Evolutionary conservation across 2,888 invertebrate genomes (phyloP).

Genomic region (Busseola fusca): DNA sequence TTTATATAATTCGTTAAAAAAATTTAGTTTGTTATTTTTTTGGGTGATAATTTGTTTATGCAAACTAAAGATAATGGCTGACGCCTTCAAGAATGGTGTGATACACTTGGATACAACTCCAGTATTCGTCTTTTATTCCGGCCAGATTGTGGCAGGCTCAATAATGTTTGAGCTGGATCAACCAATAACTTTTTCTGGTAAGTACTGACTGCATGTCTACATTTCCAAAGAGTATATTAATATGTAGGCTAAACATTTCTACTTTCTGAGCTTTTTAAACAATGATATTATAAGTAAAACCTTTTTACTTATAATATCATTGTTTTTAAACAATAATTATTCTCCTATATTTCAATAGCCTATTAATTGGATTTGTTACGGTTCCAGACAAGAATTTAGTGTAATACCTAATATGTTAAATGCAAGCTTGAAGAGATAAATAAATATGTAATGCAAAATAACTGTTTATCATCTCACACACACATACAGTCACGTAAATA

Average conservation of each 20-base stretch:
- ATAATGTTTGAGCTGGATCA: conserved; percentile 69
- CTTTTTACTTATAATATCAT: too few relatives aligned
- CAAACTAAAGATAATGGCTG: conserved; percentile 51
- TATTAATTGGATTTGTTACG: background rate
- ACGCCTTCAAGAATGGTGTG: conserved; percentile 66
- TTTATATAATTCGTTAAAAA: background rate
- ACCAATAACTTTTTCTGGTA: conserved; percentile 71
- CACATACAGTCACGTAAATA: too few relatives aligned
- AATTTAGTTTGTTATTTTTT: conserved; percentile 7
- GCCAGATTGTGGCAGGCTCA: conserved; percentile 73
- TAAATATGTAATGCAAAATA: background rate
- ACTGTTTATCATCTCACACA: too few relatives aligned
- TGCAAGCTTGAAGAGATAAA: background rate
- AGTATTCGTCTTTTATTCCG: conserved; percentile 73
- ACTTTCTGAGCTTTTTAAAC: too few relatives aligned
- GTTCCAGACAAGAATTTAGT: background rate
- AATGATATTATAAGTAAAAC: too few relatives aligned
- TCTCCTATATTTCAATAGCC: too few relatives aligned
- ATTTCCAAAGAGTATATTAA: too few relatives aligned
- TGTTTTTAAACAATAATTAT: too few relatives aligned
- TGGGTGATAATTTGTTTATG: conserved; percentile 12
- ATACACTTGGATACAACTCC: conserved; percentile 70
- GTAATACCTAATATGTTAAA: background rate
- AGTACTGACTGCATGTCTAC: conserved; percentile 22
- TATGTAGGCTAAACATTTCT: conserved; percentile 1